Evolutionary conservation across 1,140 invertebrate genomes (phyloP).

Genomic region (Lepeophtheirus salmonis): DNA sequence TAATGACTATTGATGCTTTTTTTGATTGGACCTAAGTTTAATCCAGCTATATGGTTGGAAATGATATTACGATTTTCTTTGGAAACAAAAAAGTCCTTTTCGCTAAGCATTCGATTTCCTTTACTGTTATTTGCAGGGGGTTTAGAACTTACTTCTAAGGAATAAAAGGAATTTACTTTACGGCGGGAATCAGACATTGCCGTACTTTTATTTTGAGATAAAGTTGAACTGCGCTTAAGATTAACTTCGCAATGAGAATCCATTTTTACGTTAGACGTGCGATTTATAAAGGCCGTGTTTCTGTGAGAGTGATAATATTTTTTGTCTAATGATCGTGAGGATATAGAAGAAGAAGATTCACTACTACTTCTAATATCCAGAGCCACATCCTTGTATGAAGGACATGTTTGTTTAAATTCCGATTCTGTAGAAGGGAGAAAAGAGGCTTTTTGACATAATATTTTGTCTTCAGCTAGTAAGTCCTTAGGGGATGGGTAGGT

Average conservation of each 20-base stretch:
- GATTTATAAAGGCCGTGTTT: too few relatives aligned
- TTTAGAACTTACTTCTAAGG: neutral
- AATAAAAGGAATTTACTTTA: neutral
- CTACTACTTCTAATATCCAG: too few relatives aligned
- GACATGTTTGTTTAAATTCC: neutral
- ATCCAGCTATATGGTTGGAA: neutral
- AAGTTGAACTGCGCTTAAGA: too few relatives aligned
- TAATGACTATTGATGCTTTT: neutral
- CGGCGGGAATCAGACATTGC: too few relatives aligned
- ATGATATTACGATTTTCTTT: slow-evolving; percentile 15
- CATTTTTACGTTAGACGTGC: too few relatives aligned
- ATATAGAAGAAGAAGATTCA: too few relatives aligned
- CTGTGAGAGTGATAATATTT: too few relatives aligned
- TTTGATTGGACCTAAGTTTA: neutral
- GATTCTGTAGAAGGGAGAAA: neutral
- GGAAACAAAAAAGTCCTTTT: neutral
- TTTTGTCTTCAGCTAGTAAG: neutral
- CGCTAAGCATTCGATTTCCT: neutral
- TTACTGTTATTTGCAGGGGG: too few relatives aligned
- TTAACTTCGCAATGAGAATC: too few relatives aligned
- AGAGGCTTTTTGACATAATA: neutral
- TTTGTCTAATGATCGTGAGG: too few relatives aligned
- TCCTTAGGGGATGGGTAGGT: neutral
- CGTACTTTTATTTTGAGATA: too few relatives aligned
- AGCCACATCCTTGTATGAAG: too few relatives aligned